These are phyloP conservation scores for Trachelus iudaicus DNA, from an alignment of 2,888 invertebrate species.

Conservation along the genomic window DNA sequence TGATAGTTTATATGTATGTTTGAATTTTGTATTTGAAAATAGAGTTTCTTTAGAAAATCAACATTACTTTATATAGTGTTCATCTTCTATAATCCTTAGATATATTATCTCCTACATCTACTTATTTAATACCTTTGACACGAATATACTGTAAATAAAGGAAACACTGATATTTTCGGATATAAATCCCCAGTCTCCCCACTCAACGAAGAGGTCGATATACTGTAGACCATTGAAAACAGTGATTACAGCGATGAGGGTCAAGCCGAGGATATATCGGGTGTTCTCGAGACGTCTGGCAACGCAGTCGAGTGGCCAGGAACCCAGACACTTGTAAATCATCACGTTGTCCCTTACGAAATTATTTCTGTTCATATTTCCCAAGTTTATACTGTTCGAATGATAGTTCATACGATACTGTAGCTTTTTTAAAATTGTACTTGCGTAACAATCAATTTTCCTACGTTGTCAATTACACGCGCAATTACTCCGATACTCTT, in stretches of 20 bases:
- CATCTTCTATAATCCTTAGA: neutral
- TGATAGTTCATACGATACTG: neutral
- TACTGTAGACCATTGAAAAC: constrained; percentile 1
- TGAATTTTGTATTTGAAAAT: neutral
- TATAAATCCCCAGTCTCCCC: constrained; percentile 7
- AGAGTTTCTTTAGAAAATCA: neutral
- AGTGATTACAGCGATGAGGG: neutral
- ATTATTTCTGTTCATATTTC: neutral
- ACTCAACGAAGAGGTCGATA: constrained; percentile 7
- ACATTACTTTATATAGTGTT: neutral
- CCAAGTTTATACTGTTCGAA: neutral
- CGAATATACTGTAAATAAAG: neutral
- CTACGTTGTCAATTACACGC: neutral
- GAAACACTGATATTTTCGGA: neutral
- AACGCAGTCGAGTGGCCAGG: neutral
- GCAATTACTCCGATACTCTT: neutral
- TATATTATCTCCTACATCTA: neutral
- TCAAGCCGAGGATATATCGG: constrained; percentile 9
- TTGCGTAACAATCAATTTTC: neutral
- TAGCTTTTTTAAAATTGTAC: neutral
- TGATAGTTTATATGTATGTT: too few species aligned
- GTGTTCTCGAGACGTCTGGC: constrained; percentile 7
- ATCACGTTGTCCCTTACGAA: constrained; percentile 1
- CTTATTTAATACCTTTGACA: constrained; percentile 1
- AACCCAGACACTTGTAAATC: constrained; percentile 2